Evolutionary conservation across 2,888 invertebrate genomes (phyloP).

Genomic region (Scrobipalpa atriplicella): DNA sequence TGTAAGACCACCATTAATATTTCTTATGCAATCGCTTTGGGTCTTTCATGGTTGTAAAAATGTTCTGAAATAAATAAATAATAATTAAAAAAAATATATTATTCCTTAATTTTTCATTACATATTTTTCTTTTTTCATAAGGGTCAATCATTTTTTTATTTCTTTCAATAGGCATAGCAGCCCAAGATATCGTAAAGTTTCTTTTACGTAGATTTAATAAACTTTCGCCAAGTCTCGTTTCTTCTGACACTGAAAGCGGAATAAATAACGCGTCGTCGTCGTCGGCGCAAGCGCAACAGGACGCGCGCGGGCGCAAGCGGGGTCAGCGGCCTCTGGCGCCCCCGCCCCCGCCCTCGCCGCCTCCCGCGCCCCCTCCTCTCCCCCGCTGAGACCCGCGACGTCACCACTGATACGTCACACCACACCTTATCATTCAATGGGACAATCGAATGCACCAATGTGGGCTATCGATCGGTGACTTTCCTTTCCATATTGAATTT

Average conservation of each 20-base stretch:
- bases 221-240: neutral
- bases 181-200: neutral
- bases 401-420: conserved; percentile 67
- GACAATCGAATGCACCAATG: neutral
- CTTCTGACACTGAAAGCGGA: conserved; percentile 43
- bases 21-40: too few relatives aligned
- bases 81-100: too few relatives aligned
- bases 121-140: neutral
- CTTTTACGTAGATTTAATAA: neutral
- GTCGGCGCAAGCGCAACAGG: conserved; percentile 29
- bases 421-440: conserved; percentile 41
- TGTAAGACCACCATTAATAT: too few relatives aligned
- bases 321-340: conserved; percentile 65
- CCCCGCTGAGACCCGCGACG: conserved; percentile 45
- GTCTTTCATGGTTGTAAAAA: too few relatives aligned
- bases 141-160: neutral
- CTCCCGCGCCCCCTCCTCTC: conserved; percentile 30
- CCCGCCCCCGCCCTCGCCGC: conserved; percentile 37
- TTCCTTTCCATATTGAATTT: conserved; percentile 14
- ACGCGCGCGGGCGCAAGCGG: conserved; percentile 44
- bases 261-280: conserved; percentile 49
- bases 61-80: too few relatives aligned
- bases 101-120: neutral
- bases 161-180: neutral
- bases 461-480: neutral